Evolutionary conservation across 2,113 vertebrate species (phyloP).

Genomic region (Sclerurus mexicanus): DNA sequence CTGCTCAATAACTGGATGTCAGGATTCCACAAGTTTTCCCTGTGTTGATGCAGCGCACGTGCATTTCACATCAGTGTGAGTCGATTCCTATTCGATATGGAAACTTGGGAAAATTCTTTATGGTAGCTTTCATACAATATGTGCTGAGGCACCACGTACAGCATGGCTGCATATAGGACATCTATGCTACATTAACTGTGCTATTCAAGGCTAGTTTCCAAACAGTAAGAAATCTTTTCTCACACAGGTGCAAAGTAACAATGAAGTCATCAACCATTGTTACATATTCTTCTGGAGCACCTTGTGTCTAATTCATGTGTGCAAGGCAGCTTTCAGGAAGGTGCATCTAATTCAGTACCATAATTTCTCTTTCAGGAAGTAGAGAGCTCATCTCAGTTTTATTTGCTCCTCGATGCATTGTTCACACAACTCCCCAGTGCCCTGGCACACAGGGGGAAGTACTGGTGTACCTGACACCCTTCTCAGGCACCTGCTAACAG

Average conservation of each 20-base stretch:
- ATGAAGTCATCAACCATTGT: background rate
- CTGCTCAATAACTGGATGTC: background rate
- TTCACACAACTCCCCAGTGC: background rate
- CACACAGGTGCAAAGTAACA: background rate
- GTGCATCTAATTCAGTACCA: background rate
- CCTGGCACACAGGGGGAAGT: background rate
- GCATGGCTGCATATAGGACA: background rate
- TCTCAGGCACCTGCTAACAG: background rate
- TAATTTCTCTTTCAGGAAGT: background rate
- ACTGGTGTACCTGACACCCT: background rate
- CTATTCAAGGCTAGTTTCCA: background rate
- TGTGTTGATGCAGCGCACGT: background rate
- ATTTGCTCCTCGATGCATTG: accelerated
- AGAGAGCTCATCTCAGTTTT: background rate
- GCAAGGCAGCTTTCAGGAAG: background rate
- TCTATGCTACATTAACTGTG: background rate
- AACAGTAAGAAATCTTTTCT: background rate
- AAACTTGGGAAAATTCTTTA: background rate
- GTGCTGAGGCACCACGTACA: background rate
- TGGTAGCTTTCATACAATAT: background rate
- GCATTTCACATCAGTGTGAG: background rate
- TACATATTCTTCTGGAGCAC: background rate
- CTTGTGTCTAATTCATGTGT: background rate
- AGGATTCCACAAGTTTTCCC: background rate
- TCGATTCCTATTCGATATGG: background rate